Percentiles rank a stretch among this genome's conserved stretches.
phyloP scores from a whole-genome alignment of 1,140 invertebrate genomes.

The Reticulitermes speratus region DNA sequence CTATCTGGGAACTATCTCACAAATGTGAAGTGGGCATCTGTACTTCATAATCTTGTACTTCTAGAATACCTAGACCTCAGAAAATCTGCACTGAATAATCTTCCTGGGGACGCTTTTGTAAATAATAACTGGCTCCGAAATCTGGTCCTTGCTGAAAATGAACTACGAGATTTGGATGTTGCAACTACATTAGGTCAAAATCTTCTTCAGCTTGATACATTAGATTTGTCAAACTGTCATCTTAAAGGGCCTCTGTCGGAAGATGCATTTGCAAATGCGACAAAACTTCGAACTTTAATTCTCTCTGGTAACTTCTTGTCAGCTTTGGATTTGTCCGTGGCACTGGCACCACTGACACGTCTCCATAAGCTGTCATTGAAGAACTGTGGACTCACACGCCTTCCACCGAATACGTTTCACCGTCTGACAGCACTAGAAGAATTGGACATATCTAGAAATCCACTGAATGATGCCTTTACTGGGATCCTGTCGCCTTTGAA shows the following conservation, averaged over 20 bases:
- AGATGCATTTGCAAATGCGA: conserved; percentile 66
- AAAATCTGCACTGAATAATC: conserved; percentile 58
- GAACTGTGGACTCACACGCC: conserved; percentile 60
- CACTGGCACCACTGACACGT: conserved; percentile 63
- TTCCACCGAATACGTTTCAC: conserved; percentile 64
- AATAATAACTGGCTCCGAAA: conserved; percentile 65
- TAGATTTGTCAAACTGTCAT: conserved; percentile 68
- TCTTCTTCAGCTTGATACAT: conserved; percentile 62
- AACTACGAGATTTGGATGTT: conserved; percentile 63
- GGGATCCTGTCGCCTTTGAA: conserved; percentile 63
- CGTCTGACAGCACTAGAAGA: conserved; percentile 63
- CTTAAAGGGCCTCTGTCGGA: conserved; percentile 64
- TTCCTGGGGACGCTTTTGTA: conserved; percentile 64
- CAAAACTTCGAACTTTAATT: conserved; percentile 62
- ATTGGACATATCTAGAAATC: conserved; percentile 68
- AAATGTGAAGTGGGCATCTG: conserved; percentile 58
- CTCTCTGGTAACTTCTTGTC: conserved; percentile 67
- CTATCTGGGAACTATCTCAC: conserved; percentile 59
- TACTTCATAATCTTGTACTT: conserved; percentile 58
- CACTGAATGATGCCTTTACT: conserved; percentile 66
- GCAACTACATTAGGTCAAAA: conserved; percentile 63
- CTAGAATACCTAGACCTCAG: conserved; percentile 65
- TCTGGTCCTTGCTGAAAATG: conserved; percentile 64
- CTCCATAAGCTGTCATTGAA: conserved; percentile 65
- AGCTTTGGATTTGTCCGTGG: conserved; percentile 62